Percentiles rank a stretch among this genome's conserved stretches.
Conservation (phyloP, 1,140 invertebrate genomes). For the Cheumatopsyche charites region DNA sequence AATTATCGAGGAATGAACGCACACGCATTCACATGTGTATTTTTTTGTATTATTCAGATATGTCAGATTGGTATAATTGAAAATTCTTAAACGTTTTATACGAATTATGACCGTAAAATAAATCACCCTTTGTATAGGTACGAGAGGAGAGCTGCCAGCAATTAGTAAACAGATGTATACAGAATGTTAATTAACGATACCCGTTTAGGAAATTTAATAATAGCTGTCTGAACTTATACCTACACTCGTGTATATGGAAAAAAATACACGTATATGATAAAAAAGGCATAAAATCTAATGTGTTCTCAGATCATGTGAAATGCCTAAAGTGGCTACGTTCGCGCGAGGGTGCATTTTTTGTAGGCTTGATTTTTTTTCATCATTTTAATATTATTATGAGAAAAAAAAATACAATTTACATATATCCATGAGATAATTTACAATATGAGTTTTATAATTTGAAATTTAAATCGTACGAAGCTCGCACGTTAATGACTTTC, state of each 20-base stretch:
- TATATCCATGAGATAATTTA: not conserved
- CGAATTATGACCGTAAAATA: conserved; percentile 37
- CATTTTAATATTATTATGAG: not conserved
- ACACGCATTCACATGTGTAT: not conserved
- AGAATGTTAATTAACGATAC: conserved; percentile 45
- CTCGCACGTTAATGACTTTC: too few species aligned
- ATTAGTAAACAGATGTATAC: conserved; percentile 43
- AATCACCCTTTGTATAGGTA: conserved; percentile 37
- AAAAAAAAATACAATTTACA: not conserved
- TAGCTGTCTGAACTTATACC: conserved; percentile 35
- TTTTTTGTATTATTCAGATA: conserved; percentile 19
- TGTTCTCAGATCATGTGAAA: conserved; percentile 10
- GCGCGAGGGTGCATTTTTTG: too few species aligned
- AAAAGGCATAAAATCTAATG: conserved; percentile 10
- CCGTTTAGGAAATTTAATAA: conserved; percentile 47
- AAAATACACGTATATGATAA: not conserved
- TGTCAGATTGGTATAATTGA: conserved; percentile 31
- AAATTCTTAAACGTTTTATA: conserved; percentile 39
- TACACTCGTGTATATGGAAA: too few species aligned
- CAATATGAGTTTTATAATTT: too few species aligned
- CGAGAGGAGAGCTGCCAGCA: conserved; percentile 33
- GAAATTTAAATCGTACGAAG: too few species aligned
- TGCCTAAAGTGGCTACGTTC: not conserved
- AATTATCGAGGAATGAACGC: not conserved
- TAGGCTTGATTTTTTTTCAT: too few species aligned